A percentile compares a stretch with the other conserved stretches of the same genome.
These are phyloP conservation scores for Diachrysia chrysitis DNA, from an alignment of 2,888 invertebrate genomes.

Conservation along the genomic window DNA sequence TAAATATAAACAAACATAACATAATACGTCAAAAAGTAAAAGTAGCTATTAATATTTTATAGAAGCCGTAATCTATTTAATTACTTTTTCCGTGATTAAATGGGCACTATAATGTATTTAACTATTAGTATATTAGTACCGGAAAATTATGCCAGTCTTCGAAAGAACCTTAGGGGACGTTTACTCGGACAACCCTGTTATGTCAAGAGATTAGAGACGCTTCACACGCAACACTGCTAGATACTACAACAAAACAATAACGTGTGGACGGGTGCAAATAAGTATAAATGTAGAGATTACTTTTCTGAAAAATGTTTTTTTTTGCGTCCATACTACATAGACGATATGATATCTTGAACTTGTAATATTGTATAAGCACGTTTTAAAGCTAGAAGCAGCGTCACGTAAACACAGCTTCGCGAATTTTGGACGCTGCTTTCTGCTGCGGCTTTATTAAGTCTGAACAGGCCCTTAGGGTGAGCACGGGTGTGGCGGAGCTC, in stretches of 20 bases:
- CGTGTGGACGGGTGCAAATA: not conserved
- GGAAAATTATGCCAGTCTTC: slow-evolving; percentile 70
- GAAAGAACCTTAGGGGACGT: slow-evolving; percentile 71
- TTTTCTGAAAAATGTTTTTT: too few relatives aligned
- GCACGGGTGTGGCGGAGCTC: slow-evolving; percentile 81
- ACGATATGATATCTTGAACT: not conserved
- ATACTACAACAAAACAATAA: not conserved
- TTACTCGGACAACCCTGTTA: slow-evolving; percentile 78
- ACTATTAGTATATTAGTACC: slow-evolving; percentile 41
- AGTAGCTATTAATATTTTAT: slow-evolving; percentile 7
- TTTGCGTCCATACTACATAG: not conserved
- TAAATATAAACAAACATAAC: not conserved
- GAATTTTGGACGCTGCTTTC: not conserved
- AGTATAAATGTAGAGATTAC: not conserved
- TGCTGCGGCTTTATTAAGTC: slow-evolving; percentile 3
- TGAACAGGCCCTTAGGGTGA: slow-evolving; percentile 69
- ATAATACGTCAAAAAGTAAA: not conserved
- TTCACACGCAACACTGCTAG: not conserved
- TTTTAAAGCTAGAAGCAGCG: not conserved
- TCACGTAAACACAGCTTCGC: not conserved
- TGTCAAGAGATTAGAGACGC: slow-evolving; percentile 77
- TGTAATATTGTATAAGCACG: not conserved
- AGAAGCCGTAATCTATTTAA: slow-evolving; percentile 14
- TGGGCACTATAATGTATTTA: slow-evolving; percentile 51
- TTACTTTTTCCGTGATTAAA: slow-evolving; percentile 51